Evolutionary conservation across 2,113 vertebrate species (phyloP), one percentile per base, ranked within the genome.

Genomic region (Cebidichthys violaceus): DNA sequence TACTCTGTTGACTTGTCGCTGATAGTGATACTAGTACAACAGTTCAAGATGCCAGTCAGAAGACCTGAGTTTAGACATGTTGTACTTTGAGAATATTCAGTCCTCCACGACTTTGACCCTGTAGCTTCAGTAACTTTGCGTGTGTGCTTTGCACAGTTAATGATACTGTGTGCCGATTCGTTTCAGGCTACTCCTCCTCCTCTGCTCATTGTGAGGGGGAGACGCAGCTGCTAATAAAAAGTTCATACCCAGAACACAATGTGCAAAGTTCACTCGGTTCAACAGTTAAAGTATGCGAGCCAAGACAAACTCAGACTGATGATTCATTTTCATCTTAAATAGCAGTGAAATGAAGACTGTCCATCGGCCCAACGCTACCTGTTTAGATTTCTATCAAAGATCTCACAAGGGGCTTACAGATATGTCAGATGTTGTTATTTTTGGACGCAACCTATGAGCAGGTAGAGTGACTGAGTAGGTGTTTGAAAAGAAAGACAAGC

Each of bases 401-500:
- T 70, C 62, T 73, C 69, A 60, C 61, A 60, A 54, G n/a, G 43
- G 27, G 75, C 78, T 73, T 71, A 27, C 29, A 67, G 29, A 70
- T 69, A 55, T 77, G 73, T 85, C 31, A 59, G 72, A 78, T 76
- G 66, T 39, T 85, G 77, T 87, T 90, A 72, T 86, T 82, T 82
- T 85, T 86, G 76, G 73, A 88, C 9, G 57, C 59, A 75, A 72
- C 78, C 80, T 79, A 31, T 83, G 78, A 64, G 59, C 54, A 71
- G 83, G 62, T 57, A 71, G 61, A 84, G 80, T 83, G 80, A 83
- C 68, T 75, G 68, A 82, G 82, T 75, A 47, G 75, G 73, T 86
- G 75, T 85, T 83, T 85, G 70, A 70, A 85, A 77, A 85, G 66
- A 70, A 80, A 85, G 79, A 75, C 73, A 72, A 83, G 82, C 69